phyloP scores from a whole-genome alignment of 2,888 invertebrate genomes.

The Chaitophorus viminalis region DNA sequence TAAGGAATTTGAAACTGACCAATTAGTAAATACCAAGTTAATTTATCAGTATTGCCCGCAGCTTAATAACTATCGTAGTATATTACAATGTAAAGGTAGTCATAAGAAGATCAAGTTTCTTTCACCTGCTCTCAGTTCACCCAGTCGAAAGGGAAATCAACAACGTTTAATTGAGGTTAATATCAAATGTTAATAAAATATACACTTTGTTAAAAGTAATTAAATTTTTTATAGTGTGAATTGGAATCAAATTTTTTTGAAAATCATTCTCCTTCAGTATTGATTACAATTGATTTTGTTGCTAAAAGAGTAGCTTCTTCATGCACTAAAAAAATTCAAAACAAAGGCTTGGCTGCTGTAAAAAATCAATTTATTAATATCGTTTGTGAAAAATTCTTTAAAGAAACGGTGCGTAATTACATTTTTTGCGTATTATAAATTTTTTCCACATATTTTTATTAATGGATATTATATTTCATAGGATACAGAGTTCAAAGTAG shows the following conservation, averaged over 20 bases:
- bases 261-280: slow-evolving; percentile 62
- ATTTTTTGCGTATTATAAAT: background rate
- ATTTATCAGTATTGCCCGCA: slow-evolving; percentile 55
- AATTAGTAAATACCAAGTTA: slow-evolving; percentile 17
- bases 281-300: slow-evolving; percentile 62
- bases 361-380: slow-evolving; percentile 59
- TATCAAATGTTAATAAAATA: background rate
- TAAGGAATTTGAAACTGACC: slow-evolving; percentile 18
- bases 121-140: slow-evolving; percentile 30
- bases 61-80: slow-evolving; percentile 44
- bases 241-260: slow-evolving; percentile 63
- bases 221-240: slow-evolving; percentile 59
- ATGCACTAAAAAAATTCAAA: slow-evolving; percentile 63
- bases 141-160: slow-evolving; percentile 24
- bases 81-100: slow-evolving; percentile 42
- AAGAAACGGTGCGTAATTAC: background rate
- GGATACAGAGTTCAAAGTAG: background rate
- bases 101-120: slow-evolving; percentile 49
- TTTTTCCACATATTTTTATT: background rate
- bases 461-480: background rate
- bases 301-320: slow-evolving; percentile 62
- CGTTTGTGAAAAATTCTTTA: slow-evolving; percentile 35
- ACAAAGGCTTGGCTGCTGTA: slow-evolving; percentile 55
- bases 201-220: background rate
- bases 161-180: slow-evolving; percentile 36